A percentile compares a stretch with the other conserved stretches of the same genome.
phyloP scores from a whole-genome alignment of 2,797 vertebrate species.

The Otolemur crassicaudatus region DNA sequence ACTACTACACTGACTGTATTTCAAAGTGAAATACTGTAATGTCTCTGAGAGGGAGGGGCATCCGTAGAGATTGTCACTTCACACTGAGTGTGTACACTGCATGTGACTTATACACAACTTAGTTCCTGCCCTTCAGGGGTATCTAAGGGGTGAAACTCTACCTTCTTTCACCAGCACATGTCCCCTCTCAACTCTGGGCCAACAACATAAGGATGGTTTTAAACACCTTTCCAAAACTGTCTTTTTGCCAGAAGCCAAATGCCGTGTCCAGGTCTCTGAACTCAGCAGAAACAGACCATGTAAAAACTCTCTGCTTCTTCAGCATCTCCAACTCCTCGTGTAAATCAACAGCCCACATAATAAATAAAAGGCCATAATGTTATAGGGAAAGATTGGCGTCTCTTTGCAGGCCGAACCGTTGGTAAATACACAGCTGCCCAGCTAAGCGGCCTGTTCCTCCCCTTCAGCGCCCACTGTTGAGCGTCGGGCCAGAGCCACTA shows the following conservation, averaged over 20 bases:
- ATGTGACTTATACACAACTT: not conserved
- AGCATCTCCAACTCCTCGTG: not conserved
- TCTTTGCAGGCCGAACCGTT: conserved; percentile 37
- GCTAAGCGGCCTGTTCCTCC: not conserved
- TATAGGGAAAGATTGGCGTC: conserved; percentile 46
- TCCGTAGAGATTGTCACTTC: not conserved
- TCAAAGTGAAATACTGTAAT: not conserved
- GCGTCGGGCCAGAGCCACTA: not conserved
- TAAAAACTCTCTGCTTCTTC: conserved; percentile 1
- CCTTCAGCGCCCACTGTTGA: not conserved
- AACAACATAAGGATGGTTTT: conserved; percentile 31
- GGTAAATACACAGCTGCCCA: conserved; percentile 40
- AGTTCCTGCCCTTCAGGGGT: not conserved
- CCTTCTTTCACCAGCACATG: not conserved
- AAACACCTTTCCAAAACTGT: not conserved
- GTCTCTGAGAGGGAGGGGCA: not conserved
- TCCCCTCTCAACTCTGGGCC: not conserved
- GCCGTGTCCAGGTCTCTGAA: conserved; percentile 43
- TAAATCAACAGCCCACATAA: not conserved
- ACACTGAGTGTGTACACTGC: not conserved
- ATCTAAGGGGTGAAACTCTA: not conserved
- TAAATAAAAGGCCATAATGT: conserved; percentile 57
- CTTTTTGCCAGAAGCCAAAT: conserved; percentile 38
- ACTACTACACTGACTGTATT: too few relatives aligned
- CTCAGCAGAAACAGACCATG: conserved; percentile 4